Evolutionary conservation across 1,140 invertebrate genomes (phyloP), one percentile per base, ranked within the genome.

Genomic region (Leptoteleia sp.): DNA sequence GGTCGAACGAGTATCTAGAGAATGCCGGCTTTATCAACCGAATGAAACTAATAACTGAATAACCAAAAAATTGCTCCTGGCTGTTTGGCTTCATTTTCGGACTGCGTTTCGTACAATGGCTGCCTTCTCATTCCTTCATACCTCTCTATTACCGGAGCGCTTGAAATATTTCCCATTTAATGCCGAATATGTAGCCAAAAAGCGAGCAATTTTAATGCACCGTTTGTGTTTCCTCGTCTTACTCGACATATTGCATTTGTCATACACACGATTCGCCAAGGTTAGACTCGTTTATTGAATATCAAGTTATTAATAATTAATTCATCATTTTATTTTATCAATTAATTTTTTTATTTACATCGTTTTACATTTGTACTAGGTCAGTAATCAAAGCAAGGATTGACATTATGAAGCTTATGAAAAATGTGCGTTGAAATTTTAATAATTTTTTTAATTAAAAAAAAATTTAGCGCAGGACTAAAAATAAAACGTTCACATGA

Each of bases 11-110:
- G 71, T 50, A 76, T 75, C 70, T 71, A 52, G 79, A 57, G 75
- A 83, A 83, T 81, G 81, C 82, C 43, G 76, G 64, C 45, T 70
- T 62, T 59, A 78, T 82, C 81, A 78, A 62, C 81, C 83, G 85
- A 88, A 87, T 87, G 83, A 83, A 87, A 87, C 86, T 88, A 86
- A 87, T 88, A 87, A 88, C 86, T 85, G 86, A 84, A 86, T 85
- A 86, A 87, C 87, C 76, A 84, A 86, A 87, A 88, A 88, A 87
- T 86, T 83, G 86, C 86, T 88, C 79, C 84, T 81, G 85, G 86
- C 85, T 84, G 85, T 87, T 84, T 81, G 82, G 83, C 81, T 88
- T 86, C 83, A 86, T 88, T 88, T 71, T 86, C 67, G 72, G 70
- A 62, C 52, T 47, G 50, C 75, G 80, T 82, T 84, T 80, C 76